These are phyloP conservation scores for Amniataba percoides DNA, from an alignment of 2,797 vertebrate species.

Conservation along the genomic window DNA sequence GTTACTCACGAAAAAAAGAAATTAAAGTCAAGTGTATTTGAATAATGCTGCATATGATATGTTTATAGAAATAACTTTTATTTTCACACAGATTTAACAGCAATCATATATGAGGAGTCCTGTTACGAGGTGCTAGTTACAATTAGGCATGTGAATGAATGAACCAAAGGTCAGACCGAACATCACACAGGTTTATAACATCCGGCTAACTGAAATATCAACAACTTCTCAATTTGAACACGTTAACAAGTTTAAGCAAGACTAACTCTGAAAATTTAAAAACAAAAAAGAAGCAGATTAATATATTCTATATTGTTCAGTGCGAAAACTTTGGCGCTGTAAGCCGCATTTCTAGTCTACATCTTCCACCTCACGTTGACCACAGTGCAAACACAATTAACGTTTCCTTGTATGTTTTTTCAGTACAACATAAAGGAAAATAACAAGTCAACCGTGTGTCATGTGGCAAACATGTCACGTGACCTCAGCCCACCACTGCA, in stretches of 20 bases:
- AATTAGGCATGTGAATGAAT: background rate
- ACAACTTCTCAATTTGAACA: background rate
- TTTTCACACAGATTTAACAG: background rate
- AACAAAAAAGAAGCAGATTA: background rate
- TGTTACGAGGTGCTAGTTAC: background rate
- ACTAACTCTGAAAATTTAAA: background rate
- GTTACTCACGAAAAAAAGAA: too few species aligned
- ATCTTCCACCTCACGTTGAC: background rate
- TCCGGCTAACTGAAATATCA: background rate
- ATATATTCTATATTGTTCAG: accelerated
- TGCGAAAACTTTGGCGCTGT: background rate
- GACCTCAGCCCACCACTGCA: background rate
- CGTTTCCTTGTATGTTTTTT: background rate
- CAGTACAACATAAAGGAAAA: background rate
- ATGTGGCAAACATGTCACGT: background rate
- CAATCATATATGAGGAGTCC: background rate
- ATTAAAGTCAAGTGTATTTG: background rate
- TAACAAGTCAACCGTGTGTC: background rate
- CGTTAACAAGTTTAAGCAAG: background rate
- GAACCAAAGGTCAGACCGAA: background rate
- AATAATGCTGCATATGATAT: background rate
- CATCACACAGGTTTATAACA: background rate
- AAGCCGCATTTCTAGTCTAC: background rate
- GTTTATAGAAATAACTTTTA: background rate
- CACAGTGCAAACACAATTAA: background rate